phyloP scores from a whole-genome alignment of 2,888 invertebrate species.

The Adelphocoris suturalis region DNA sequence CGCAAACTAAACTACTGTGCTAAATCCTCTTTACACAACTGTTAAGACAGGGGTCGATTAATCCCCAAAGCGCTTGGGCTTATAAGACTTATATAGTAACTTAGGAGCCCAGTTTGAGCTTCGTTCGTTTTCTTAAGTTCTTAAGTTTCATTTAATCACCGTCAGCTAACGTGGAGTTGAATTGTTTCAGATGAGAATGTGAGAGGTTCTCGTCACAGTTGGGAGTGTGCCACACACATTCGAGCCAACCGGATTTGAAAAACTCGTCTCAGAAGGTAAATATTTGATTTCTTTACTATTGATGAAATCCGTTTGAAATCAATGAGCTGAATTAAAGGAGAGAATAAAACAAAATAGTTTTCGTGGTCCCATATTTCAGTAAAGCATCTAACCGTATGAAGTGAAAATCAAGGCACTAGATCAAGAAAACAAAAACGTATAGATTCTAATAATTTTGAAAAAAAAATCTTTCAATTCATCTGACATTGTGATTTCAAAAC shows the following conservation, averaged over 20 bases:
- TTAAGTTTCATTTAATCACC: neutral
- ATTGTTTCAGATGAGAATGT: slow-evolving; percentile 39
- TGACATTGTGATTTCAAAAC: too few relatives aligned
- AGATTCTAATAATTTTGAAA: too few relatives aligned
- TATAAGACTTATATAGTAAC: neutral
- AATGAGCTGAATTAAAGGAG: too few relatives aligned
- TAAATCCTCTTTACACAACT: slow-evolving; percentile 9
- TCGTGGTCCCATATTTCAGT: too few relatives aligned
- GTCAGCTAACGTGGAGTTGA: neutral
- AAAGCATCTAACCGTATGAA: too few relatives aligned
- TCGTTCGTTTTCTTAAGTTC: neutral
- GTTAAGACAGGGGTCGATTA: neutral
- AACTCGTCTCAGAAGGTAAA: slow-evolving; percentile 16
- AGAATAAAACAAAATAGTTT: too few relatives aligned
- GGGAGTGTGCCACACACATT: slow-evolving; percentile 1
- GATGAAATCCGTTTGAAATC: too few relatives aligned
- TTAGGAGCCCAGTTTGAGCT: neutral
- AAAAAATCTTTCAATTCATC: too few relatives aligned
- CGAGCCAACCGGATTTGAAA: neutral
- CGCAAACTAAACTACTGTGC: neutral
- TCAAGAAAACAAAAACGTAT: too few relatives aligned
- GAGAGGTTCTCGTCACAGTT: neutral
- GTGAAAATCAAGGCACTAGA: too few relatives aligned
- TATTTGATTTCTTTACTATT: too few relatives aligned
- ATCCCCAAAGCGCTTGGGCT: neutral